Percentiles rank a stretch among this genome's conserved stretches.
Conservation (phyloP, 2,113 vertebrate genomes). For the Halcyon malimbica region DNA sequence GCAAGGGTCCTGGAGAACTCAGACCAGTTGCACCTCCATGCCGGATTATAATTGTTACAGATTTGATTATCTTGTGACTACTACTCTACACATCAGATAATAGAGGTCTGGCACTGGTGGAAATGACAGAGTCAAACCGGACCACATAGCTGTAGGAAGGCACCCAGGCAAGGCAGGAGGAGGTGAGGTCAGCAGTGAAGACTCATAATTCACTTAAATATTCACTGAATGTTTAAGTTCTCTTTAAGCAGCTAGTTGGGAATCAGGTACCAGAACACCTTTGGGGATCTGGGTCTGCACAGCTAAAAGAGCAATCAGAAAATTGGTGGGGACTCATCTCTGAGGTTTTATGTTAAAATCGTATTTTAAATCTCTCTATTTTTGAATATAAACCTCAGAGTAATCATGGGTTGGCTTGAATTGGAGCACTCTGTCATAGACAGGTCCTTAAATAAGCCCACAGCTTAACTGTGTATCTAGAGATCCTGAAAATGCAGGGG, state of each 20-base stretch:
- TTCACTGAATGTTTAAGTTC: neutral
- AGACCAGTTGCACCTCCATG: neutral
- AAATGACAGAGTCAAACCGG: neutral
- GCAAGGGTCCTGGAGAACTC: neutral
- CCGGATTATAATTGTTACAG: neutral
- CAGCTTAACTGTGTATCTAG: neutral
- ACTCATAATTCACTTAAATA: neutral
- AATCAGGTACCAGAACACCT: neutral
- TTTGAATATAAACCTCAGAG: neutral
- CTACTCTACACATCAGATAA: neutral
- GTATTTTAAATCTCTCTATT: neutral
- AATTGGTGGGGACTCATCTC: neutral
- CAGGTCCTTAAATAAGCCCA: neutral
- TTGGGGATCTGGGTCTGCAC: neutral
- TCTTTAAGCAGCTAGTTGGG: neutral
- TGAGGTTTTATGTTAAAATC: neutral
- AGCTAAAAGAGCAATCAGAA: neutral
- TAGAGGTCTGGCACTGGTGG: neutral
- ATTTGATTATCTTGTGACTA: neutral
- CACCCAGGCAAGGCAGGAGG: neutral
- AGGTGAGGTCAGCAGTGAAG: neutral
- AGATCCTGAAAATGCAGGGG: neutral
- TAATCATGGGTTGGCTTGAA: constrained; percentile 3
- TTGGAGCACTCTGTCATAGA: neutral
- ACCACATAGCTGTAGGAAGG: neutral